Evolutionary conservation across 2,113 vertebrate genomes (phyloP).

Genomic region (Microcebus murinus): DNA sequence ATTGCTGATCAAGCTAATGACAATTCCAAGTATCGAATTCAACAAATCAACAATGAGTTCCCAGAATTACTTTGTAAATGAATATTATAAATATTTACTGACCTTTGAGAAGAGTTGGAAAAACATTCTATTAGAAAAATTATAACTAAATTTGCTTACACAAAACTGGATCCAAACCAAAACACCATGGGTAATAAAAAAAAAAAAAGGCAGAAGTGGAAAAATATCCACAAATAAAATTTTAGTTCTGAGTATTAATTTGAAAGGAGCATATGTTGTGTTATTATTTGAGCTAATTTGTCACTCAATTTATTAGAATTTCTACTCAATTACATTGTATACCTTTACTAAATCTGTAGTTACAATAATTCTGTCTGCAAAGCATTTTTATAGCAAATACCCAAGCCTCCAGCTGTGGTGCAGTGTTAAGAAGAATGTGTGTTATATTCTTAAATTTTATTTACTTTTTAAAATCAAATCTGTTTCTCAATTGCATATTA

Average conservation of each 20-base stretch:
- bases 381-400: not conserved
- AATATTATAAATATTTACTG: not conserved
- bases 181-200: not conserved
- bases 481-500: not conserved
- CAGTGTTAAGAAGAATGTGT: not conserved
- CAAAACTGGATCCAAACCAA: not conserved
- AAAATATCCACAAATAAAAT: not conserved
- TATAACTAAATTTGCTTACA: slow-evolving; percentile 30
- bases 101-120: slow-evolving; percentile 50
- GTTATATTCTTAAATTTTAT: not conserved
- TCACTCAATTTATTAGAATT: not conserved
- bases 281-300: not conserved
- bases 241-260: not conserved
- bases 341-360: not conserved
- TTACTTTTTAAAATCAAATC: not conserved
- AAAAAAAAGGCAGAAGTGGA: not conserved
- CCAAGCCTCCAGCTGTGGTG: not conserved
- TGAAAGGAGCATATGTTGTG: not conserved
- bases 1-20: not conserved
- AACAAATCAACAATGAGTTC: not conserved
- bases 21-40: not conserved
- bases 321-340: not conserved
- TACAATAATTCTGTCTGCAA: not conserved
- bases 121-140: slow-evolving; percentile 40
- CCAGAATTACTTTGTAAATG: not conserved